These are phyloP conservation scores for Caranx ignobilis DNA, from an alignment of 2,113 vertebrate genomes.

Conservation along the genomic window DNA sequence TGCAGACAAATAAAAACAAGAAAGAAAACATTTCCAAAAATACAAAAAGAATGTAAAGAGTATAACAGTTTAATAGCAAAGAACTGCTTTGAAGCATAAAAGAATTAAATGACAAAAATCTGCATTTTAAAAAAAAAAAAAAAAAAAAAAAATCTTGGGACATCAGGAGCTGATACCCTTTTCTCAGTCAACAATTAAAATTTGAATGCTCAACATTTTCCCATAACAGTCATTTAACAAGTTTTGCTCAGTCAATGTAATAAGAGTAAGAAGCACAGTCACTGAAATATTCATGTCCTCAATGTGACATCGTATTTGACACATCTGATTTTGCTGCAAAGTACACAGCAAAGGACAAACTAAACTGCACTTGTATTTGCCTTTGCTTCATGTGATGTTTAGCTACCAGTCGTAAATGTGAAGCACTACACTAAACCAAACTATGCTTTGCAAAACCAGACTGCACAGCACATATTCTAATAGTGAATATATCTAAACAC, in stretches of 20 bases:
- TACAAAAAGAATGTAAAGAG: slow-evolving; percentile 82
- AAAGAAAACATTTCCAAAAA: slow-evolving; percentile 87
- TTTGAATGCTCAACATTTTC: slow-evolving; percentile 71
- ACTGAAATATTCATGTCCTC: slow-evolving; percentile 64
- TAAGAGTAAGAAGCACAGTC: slow-evolving; percentile 52
- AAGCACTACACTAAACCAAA: slow-evolving; percentile 86
- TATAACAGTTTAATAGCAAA: slow-evolving; percentile 79
- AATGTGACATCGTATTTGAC: slow-evolving; percentile 52
- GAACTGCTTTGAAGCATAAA: slow-evolving; percentile 74
- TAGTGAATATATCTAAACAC: slow-evolving; percentile 88
- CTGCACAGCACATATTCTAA: slow-evolving; percentile 88
- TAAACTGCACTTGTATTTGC: slow-evolving; percentile 45
- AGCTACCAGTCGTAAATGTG: slow-evolving; percentile 64
- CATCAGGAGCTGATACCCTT: slow-evolving; percentile 67
- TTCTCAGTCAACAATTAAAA: slow-evolving; percentile 62
- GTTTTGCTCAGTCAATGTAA: slow-evolving; percentile 66
- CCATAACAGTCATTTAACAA: slow-evolving; percentile 68
- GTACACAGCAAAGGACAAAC: slow-evolving; percentile 45
- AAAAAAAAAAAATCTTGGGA: slow-evolving; percentile 62
- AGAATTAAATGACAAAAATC: slow-evolving; percentile 73
- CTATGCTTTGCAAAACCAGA: slow-evolving; percentile 87
- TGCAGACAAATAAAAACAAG: slow-evolving; percentile 90
- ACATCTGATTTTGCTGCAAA: slow-evolving; percentile 58
- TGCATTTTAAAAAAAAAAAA: slow-evolving; percentile 67
- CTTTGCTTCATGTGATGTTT: slow-evolving; percentile 57